These are phyloP conservation scores for Carassius gibelio DNA, from an alignment of 2,113 vertebrate species.

Conservation along the genomic window DNA sequence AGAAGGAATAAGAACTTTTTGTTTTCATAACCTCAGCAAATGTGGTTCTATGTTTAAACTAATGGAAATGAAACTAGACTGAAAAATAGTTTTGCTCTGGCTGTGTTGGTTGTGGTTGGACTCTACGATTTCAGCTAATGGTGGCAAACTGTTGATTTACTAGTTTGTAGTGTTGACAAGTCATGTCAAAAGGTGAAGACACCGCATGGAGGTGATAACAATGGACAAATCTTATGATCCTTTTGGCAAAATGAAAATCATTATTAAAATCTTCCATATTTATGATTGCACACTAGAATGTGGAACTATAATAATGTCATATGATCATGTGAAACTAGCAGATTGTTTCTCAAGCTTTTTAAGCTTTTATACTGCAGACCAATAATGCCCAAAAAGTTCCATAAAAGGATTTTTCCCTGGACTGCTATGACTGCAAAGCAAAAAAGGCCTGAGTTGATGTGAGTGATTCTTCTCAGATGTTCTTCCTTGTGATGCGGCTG, in stretches of 20 bases:
- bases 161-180: neutral
- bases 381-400: neutral
- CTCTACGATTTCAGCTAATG: neutral
- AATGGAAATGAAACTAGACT: slow-evolving; percentile 4
- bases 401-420: neutral
- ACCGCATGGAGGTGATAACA: neutral
- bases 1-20: neutral
- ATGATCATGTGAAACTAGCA: neutral
- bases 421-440: neutral
- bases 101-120: neutral
- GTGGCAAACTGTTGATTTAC: slow-evolving; percentile 4
- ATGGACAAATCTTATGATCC: neutral
- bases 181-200: neutral
- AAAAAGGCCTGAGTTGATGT: neutral
- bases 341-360: neutral
- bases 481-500: slow-evolving; percentile 35
- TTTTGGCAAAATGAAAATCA: neutral
- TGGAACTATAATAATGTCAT: slow-evolving; percentile 1
- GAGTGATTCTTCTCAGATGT: slow-evolving; percentile 37
- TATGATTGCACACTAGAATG: neutral
- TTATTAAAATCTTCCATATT: neutral
- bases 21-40: slow-evolving; percentile 21
- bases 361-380: neutral
- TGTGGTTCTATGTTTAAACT: neutral
- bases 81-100: neutral